Base-by-base conservation (phyloP, 2,113 vertebrate genomes). In the Neolamprologus longior region DNA sequence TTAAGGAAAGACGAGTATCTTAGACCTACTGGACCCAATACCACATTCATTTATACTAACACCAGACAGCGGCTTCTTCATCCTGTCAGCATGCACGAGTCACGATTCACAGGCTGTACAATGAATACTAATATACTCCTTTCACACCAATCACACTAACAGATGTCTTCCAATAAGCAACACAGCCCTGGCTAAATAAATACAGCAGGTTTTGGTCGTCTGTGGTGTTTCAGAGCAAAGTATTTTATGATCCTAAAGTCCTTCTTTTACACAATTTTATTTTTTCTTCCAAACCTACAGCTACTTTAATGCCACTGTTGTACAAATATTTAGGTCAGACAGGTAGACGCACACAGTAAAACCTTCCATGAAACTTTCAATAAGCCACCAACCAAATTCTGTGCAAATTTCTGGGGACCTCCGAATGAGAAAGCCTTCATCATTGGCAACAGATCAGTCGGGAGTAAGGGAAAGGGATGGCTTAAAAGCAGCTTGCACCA, bases 31-130 rank as follows among this genome's bases (percentile, higher is more conserved):
- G 17, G 33, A 81, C 21, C 10, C 5, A 5, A n/a, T 58, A 35
- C 14, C 45, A 42, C 28, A 7, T 61, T 71, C 68, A 73, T 82
- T 13, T 80, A 33, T 35, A 86, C 79, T 88, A 83, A 71, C 6
- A 10, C 37, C 83, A 9, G 5, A 12, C 14, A 47, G 14, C 24
- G 19, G 81, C 45, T 55, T 24, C n/a, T n/a, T 52, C 58, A 11
- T 14, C 13, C 35, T 9, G 17, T 40, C 52, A 45, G 40, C 1
- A 31, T 10, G 86, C 54, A 17, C 7, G 1, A 1, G 79, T 82
- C 85, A 28, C 33, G n/a, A 87, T 12, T 76, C 47, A 9, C 55
- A 42, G 52, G 52, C 63, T 24, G 55, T 55, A 19, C 45, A 82
- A 42, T 11, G 40, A 63, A 82, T 61, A 63, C 26, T n/a, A 61